These are phyloP conservation scores for Vespertilio murinus DNA, from an alignment of 2,797 vertebrate genomes.

Conservation along the genomic window DNA sequence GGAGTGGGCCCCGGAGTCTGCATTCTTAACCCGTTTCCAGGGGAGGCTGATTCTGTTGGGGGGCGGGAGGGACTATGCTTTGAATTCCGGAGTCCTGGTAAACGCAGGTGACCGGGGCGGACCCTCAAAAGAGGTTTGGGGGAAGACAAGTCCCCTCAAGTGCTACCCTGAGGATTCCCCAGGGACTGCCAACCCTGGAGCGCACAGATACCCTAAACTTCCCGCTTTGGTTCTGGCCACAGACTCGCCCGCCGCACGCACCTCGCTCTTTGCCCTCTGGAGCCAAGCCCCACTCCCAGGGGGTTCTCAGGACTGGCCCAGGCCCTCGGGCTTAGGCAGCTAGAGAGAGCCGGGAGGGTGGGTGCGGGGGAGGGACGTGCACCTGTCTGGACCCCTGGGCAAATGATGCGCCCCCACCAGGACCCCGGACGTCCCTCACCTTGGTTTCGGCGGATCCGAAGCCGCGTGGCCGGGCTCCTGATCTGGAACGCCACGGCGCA, in stretches of 20 bases:
- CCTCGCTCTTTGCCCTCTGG: no score
- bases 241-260: neutral
- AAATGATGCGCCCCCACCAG: neutral
- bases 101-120: neutral
- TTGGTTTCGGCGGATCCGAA: neutral
- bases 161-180: neutral
- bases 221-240: neutral
- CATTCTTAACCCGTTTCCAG: neutral
- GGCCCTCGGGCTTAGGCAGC: neutral
- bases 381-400: neutral
- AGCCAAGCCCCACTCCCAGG: neutral
- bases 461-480: no score
- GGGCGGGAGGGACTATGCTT: neutral
- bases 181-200: no score
- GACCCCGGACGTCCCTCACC: neutral
- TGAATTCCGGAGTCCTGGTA: neutral
- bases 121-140: neutral
- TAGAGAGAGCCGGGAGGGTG: neutral
- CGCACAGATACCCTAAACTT: neutral
- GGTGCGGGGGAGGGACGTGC: neutral
- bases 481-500: no score
- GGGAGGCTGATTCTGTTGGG: neutral
- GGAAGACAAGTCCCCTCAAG: neutral
- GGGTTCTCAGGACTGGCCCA: neutral
- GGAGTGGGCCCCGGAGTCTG: neutral